phyloP scores from a whole-genome alignment of 1,140 invertebrate species.

The Whitmania pigra region DNA sequence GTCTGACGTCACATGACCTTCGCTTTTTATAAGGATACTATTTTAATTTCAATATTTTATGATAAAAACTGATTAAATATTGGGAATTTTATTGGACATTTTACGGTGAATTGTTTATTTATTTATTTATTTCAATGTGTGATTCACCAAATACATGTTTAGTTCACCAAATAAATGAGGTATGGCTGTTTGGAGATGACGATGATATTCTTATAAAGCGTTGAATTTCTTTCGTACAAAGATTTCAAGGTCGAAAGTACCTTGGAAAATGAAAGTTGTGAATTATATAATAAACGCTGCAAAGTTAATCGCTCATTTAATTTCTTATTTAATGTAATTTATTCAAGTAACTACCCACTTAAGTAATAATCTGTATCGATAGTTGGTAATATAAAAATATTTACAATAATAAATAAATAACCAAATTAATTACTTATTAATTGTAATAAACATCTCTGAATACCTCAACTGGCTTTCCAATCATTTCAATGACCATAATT shows the following conservation, averaged over 20 bases:
- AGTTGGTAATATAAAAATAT: too few relatives aligned
- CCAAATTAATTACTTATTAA: background rate
- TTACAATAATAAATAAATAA: too few relatives aligned
- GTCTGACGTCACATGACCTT: too few relatives aligned
- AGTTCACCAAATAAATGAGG: background rate
- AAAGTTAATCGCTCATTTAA: too few relatives aligned
- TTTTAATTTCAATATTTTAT: too few relatives aligned
- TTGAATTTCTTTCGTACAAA: background rate
- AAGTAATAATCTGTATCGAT: too few relatives aligned
- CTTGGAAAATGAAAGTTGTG: background rate
- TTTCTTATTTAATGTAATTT: too few relatives aligned
- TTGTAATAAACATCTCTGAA: background rate
- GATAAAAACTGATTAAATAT: too few relatives aligned
- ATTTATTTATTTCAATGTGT: background rate
- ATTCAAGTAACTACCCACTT: background rate
- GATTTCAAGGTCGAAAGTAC: background rate
- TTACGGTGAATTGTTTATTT: too few relatives aligned
- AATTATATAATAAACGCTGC: too few relatives aligned
- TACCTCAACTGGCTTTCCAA: background rate
- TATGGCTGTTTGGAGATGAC: background rate
- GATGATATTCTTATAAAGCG: background rate
- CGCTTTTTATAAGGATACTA: too few relatives aligned
- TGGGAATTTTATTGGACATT: too few relatives aligned
- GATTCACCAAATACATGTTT: background rate
- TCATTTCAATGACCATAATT: slow-evolving; percentile 5